A percentile compares a stretch with the other conserved stretches of the same genome.
phyloP scores from a whole-genome alignment of 2,113 vertebrate species.

The Gambusia holbrooki region DNA sequence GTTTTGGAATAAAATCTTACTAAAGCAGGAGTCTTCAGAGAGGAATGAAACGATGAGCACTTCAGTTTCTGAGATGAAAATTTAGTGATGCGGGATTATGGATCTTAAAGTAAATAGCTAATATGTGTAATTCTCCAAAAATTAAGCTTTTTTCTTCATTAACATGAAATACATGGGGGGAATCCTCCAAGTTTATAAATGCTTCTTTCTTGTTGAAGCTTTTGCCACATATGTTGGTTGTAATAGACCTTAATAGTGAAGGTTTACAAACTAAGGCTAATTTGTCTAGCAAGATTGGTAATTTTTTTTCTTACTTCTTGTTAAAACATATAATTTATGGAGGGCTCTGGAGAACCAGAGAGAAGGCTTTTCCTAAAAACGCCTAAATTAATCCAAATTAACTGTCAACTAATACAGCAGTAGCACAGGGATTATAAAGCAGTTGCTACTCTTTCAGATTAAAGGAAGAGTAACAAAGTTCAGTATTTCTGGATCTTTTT shows the following conservation, averaged over 20 bases:
- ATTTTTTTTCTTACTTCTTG: too few species aligned
- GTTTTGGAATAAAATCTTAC: neutral
- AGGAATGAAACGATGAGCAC: conserved; percentile 2
- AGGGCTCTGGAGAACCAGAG: neutral
- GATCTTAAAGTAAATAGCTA: neutral
- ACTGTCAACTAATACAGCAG: neutral
- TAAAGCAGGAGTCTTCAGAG: conserved; percentile 8
- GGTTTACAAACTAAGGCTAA: neutral
- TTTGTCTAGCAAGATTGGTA: neutral
- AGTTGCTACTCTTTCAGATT: neutral
- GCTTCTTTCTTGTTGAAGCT: too few species aligned
- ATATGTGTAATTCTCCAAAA: neutral
- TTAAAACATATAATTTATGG: too few species aligned
- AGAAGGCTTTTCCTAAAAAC: neutral
- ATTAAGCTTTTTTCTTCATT: neutral
- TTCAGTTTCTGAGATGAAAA: neutral
- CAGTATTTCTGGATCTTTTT: neutral
- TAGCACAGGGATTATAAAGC: neutral
- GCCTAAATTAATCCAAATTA: neutral
- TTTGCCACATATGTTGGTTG: neutral
- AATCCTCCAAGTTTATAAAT: neutral
- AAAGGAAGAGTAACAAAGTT: neutral
- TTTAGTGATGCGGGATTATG: neutral
- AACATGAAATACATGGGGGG: neutral
- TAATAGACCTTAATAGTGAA: neutral